A percentile compares a stretch with the other conserved stretches of the same genome.
Conservation (phyloP, 2,888 invertebrate species). For the Cerastis leucographa region DNA sequence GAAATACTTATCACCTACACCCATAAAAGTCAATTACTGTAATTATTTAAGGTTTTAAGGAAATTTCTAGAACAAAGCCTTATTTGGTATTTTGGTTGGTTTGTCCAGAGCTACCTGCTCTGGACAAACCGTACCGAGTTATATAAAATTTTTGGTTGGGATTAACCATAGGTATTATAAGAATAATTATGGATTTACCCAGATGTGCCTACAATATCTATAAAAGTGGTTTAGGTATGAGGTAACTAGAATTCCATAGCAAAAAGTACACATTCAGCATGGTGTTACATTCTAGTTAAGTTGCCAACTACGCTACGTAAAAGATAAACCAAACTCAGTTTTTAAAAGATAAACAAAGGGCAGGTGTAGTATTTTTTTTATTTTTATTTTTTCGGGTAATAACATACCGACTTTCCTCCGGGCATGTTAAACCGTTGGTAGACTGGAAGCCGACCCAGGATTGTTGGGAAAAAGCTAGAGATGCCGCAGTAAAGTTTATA, state of each 20-base stretch:
- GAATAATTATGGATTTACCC: not conserved
- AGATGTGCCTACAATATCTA: not conserved
- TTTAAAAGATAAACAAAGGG: not conserved
- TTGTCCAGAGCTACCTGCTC: too few species aligned
- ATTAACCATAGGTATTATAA: not conserved
- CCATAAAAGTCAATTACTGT: constrained; percentile 8
- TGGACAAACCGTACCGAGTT: too few species aligned
- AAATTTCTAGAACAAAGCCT: not conserved
- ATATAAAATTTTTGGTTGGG: not conserved
- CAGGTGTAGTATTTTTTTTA: not conserved
- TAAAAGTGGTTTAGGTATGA: not conserved
- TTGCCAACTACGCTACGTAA: not conserved
- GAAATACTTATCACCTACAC: constrained; percentile 5
- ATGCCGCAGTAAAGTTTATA: too few species aligned
- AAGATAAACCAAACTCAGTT: not conserved
- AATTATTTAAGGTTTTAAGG: not conserved
- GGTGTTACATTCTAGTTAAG: not conserved
- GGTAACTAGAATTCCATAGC: not conserved
- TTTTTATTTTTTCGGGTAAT: too few species aligned
- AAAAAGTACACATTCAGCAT: not conserved
- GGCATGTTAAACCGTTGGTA: too few species aligned
- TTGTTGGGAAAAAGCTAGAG: too few species aligned
- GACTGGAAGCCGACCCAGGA: too few species aligned
- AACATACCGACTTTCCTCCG: too few species aligned
- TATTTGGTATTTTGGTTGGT: not conserved